phyloP scores from a whole-genome alignment of 2,797 vertebrate species.

The Pogonophryne albipinna region DNA sequence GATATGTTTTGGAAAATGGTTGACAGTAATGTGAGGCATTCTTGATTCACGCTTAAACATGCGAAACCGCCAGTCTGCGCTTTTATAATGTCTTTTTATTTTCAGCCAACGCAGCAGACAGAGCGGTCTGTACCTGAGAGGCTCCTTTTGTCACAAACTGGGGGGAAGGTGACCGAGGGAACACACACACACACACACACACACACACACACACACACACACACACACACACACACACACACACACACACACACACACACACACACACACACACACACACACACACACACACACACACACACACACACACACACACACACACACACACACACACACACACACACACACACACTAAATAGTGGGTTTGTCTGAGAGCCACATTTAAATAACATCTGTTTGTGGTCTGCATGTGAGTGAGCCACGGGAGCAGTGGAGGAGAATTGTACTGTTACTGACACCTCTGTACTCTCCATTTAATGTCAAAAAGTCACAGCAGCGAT shows the following conservation, averaged over 20 bases:
- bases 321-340: too few species aligned
- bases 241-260: too few species aligned
- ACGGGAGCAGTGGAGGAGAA: constrained; percentile 40
- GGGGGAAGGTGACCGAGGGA: constrained; percentile 10
- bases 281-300: too few species aligned
- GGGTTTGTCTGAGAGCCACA: constrained; percentile 59
- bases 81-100: constrained; percentile 24
- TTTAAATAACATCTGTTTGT: constrained; percentile 78
- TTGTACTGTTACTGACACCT: constrained; percentile 53
- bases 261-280: too few species aligned
- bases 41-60: constrained; percentile 40
- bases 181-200: too few species aligned
- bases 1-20: constrained; percentile 57
- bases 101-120: constrained; percentile 27
- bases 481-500: constrained; percentile 1
- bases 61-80: constrained; percentile 36
- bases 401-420: constrained; percentile 54
- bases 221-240: too few species aligned
- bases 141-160: constrained; percentile 10
- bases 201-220: too few species aligned
- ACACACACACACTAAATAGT: constrained; percentile 22
- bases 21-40: constrained; percentile 53
- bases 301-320: too few species aligned
- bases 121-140: constrained; percentile 29
- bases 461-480: constrained; percentile 33